Evolutionary conservation across 1,140 invertebrate species (phyloP), one percentile per base, ranked within the genome.

Genomic region (Trichonephila clavata): DNA sequence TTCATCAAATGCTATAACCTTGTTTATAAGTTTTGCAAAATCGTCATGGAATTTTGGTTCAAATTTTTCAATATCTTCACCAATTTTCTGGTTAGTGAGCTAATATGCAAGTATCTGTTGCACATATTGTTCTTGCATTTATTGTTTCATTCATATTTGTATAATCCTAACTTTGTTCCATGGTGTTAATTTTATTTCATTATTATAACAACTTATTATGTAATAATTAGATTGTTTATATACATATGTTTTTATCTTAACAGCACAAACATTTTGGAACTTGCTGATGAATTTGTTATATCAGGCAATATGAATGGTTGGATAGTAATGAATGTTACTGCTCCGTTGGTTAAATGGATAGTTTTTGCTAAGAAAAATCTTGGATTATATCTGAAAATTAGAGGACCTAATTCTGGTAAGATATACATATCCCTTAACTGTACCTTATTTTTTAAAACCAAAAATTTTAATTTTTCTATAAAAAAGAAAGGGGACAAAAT

Each of bases 321-420:
- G 95, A 21, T 95, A 14, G 63, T 50, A 7, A 94, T 95, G 32
- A 95, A 95, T 93, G 95, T 95, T 16, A 95, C 95, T 18, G 89
- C 57, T 50, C 68, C 95, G 32, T 77, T 95, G 3, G 13, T 93
- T 16, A 90, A 89, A n/a, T 95, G 95, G 95, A 93, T 94, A 68
- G 96, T 97, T 21, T 97, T 97, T 94, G 97, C 98, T 0, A 96
- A 97, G 6, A 96, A 97, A n/a, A 99, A 99, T 96, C 97, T 97
- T 90, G 98, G 98, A 80, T 96, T 99, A n/a, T 98, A 98, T 95
- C 96, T 98, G n/a, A 97, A 97, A 0, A 97, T 98, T 1, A 98
- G 95, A 97, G 97, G n/a, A 87, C 27, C 2, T 8, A 50, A 59
- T 13, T 84, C 83, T 59, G 5, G 83, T 84, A 84, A 84, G 83